Base-by-base conservation (phyloP, 2,113 vertebrate species). In the Myrmophylax atrothorax region DNA sequence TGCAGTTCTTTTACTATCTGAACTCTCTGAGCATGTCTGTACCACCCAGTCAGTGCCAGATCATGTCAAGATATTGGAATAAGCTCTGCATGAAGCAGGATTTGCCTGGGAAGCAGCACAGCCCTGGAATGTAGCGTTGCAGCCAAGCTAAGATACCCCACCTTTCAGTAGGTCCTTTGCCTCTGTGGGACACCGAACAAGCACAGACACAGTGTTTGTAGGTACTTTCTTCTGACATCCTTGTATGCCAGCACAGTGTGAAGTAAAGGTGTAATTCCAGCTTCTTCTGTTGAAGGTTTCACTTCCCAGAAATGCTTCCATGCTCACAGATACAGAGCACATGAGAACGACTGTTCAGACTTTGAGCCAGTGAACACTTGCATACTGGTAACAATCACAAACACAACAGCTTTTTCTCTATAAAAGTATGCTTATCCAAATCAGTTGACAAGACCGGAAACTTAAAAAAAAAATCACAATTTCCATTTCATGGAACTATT, bases 111-210 rank as follows among this genome's bases (percentile, higher is more conserved):
- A 53, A 78, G 66, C 38, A 15, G 29, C 28, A 2, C 3, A 58
- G 84, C 28, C 42, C 59, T 0, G 0, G 26, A 52, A 44, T 12
- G 6, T 1, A 26, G 52, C 3, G 1, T 12, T 55, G 40, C 22
- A 62, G 38, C 38, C 78, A 44, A 10, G 40, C 20, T 14, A 10
- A n/a, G 33, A 19, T 13, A 37, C 29, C 60, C 24, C 47, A 23
- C 7, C 19, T 28, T 60, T 59, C 75, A 9, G 9, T 0, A 33
- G 60, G 23, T n/a, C 26, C 63, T 42, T 42, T 2, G 29, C 55
- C n/a, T 35, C 47, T 0, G 1, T 17, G 60, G 26, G 55, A 40
- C 2, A 7, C 23, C 4, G 7, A 26, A n/a, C 24, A 18, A 50
- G 60, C 42, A 20, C 13, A 33, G 29, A 11, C 64, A 56, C 62